A percentile compares a stretch with the other conserved stretches of the same genome.
Evolutionary conservation across 1,140 invertebrate genomes (phyloP).

Genomic region (Drosophila orena): DNA sequence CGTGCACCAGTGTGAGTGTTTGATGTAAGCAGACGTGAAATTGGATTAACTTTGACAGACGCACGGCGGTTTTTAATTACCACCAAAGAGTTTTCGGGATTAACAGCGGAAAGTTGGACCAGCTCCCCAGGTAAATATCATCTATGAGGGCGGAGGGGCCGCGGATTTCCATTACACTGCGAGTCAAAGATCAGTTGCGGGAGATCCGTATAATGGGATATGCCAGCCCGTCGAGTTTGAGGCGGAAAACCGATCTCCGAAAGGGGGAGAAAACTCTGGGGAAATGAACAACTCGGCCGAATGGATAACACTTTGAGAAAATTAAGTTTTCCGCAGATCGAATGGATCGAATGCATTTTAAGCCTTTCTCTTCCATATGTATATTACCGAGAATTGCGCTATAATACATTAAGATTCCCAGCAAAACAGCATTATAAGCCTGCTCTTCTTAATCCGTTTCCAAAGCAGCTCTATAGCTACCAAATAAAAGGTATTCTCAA

Average conservation of each 20-base stretch:
- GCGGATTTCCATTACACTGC: constrained; percentile 31
- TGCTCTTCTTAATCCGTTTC: background rate
- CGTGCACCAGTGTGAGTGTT: constrained; percentile 25
- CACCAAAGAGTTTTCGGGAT: constrained; percentile 61
- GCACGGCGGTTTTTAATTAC: constrained; percentile 77
- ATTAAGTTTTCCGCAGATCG: background rate
- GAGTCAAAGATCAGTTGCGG: constrained; percentile 34
- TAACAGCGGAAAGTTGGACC: constrained; percentile 48
- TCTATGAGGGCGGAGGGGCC: background rate
- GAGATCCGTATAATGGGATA: constrained; percentile 45
- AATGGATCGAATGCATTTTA: background rate
- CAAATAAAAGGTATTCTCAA: background rate
- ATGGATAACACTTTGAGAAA: constrained; percentile 2
- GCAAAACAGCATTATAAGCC: no score
- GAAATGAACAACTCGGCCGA: background rate
- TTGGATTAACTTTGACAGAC: constrained; percentile 78
- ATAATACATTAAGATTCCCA: no score
- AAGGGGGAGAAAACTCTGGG: background rate
- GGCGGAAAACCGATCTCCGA: constrained; percentile 8
- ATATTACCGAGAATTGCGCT: no score
- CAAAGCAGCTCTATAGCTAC: background rate
- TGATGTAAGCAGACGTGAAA: constrained; percentile 69
- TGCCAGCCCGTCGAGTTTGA: constrained; percentile 25
- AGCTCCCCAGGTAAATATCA: constrained; percentile 46
- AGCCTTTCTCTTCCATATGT: background rate